Evolutionary conservation across 2,113 vertebrate species (phyloP).

Genomic region (Vicugna pacos): DNA sequence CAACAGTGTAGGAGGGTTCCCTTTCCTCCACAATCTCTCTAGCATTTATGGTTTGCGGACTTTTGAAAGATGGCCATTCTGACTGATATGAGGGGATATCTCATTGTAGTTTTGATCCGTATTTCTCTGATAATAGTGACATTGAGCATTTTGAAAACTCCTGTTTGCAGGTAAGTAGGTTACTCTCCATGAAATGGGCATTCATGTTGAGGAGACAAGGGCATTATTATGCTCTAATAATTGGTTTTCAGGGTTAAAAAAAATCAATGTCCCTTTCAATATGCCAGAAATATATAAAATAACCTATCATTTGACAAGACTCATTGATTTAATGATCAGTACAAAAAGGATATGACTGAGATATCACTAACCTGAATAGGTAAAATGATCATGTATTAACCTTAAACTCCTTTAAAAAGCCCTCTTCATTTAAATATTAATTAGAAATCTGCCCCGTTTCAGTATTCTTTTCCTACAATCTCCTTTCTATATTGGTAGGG

Average conservation of each 20-base stretch:
- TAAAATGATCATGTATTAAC: conserved; percentile 32
- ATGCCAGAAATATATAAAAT: background rate
- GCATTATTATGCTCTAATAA: conserved; percentile 6
- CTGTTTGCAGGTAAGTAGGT: background rate
- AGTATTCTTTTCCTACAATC: background rate
- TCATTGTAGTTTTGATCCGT: no score
- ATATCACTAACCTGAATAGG: background rate
- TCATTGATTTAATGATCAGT: conserved; percentile 33
- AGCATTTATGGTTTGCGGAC: no score
- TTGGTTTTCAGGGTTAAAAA: background rate
- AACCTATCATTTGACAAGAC: background rate
- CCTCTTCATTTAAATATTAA: background rate
- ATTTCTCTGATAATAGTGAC: background rate
- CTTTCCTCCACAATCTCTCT: no score
- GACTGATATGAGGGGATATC: no score
- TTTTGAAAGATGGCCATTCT: no score
- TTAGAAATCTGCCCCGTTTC: background rate
- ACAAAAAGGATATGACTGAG: background rate
- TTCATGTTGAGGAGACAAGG: background rate
- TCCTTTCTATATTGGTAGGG: conserved; percentile 6
- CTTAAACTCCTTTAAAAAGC: background rate
- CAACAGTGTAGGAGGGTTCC: no score
- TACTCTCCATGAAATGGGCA: background rate
- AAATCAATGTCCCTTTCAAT: background rate
- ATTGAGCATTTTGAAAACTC: background rate